These are phyloP conservation scores for Drosophila funebris DNA, from an alignment of 1,140 invertebrate species.

Conservation along the genomic window DNA sequence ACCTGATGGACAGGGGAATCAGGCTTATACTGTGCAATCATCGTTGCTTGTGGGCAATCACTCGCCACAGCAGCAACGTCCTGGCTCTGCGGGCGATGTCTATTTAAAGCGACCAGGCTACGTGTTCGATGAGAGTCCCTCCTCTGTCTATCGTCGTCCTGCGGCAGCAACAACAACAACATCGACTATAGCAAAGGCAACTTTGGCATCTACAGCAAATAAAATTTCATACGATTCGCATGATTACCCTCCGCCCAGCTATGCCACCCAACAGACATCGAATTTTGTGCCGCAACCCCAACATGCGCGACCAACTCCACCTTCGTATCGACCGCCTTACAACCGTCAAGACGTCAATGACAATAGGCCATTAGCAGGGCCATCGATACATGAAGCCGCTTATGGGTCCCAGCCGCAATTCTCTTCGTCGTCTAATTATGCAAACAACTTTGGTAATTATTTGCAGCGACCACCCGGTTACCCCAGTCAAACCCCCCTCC, in stretches of 20 bases:
- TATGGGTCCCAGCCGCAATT: conserved; percentile 24
- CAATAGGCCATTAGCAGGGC: conserved; percentile 48
- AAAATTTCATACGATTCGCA: conserved; percentile 82
- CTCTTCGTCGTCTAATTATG: conserved; percentile 76
- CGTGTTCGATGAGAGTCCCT: conserved; percentile 74
- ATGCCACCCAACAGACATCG: conserved; percentile 73
- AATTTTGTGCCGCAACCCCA: conserved; percentile 65
- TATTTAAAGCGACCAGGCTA: conserved; percentile 74
- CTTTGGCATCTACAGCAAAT: conserved; percentile 38
- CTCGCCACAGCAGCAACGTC: conserved; percentile 29
- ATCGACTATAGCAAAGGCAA: conserved; percentile 14
- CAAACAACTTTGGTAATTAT: conserved; percentile 84
- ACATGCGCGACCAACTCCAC: conserved; percentile 14
- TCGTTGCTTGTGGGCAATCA: conserved; percentile 71
- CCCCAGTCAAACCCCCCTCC: conserved; percentile 1
- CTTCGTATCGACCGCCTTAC: conserved; percentile 46
- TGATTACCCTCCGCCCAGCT: conserved; percentile 80
- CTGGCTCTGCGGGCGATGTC: conserved; percentile 49
- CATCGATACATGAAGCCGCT: conserved; percentile 41
- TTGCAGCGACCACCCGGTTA: conserved; percentile 64
- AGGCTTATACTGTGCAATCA: conserved; percentile 76
- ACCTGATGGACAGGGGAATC: conserved; percentile 42
- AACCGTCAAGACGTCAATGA: conserved; percentile 67
- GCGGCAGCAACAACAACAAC: conserved; percentile 18
- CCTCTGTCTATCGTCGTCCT: conserved; percentile 47